phyloP scores from a whole-genome alignment of 2,113 vertebrate species.

The Brachirus orientalis region DNA sequence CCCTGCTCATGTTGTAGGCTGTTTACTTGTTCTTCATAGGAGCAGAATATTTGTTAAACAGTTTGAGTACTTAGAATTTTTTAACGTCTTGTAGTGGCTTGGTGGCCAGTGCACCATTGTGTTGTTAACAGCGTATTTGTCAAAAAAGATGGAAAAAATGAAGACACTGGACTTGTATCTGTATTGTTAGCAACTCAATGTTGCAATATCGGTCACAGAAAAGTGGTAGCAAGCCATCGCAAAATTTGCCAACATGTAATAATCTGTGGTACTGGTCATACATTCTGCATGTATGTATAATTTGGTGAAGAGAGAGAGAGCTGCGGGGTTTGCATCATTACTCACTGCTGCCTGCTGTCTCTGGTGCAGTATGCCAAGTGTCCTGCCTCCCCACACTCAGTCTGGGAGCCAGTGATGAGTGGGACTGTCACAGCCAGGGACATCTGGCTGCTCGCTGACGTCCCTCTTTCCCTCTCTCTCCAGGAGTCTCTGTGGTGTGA shows the following conservation, averaged over 20 bases:
- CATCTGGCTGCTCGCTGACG: constrained; percentile 78
- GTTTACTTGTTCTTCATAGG: no score
- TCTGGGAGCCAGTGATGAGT: constrained; percentile 81
- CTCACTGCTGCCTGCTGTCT: constrained; percentile 81
- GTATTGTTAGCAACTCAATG: no score
- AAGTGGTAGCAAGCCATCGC: no score
- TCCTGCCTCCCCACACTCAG: constrained; percentile 80
- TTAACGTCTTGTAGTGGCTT: no score
- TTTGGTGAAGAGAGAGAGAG: constrained; percentile 72
- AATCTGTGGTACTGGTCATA: constrained; percentile 58
- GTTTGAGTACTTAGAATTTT: no score
- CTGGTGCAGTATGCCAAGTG: constrained; percentile 77
- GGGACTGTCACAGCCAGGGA: constrained; percentile 82
- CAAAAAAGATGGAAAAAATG: no score
- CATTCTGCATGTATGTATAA: constrained; percentile 71
- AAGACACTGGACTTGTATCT: no score
- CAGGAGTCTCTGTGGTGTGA: constrained; percentile 69
- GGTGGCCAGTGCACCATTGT: no score
- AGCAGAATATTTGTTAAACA: no score
- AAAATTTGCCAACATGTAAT: constrained; percentile 38
- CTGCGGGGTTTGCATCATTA: constrained; percentile 79
- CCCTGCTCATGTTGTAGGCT: no score
- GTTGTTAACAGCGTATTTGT: no score
- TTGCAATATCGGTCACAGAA: no score
- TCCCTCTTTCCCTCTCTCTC: constrained; percentile 69